These are phyloP conservation scores for Cylindroiulus punctatus DNA, from an alignment of 2,888 invertebrate species.

Conservation along the genomic window DNA sequence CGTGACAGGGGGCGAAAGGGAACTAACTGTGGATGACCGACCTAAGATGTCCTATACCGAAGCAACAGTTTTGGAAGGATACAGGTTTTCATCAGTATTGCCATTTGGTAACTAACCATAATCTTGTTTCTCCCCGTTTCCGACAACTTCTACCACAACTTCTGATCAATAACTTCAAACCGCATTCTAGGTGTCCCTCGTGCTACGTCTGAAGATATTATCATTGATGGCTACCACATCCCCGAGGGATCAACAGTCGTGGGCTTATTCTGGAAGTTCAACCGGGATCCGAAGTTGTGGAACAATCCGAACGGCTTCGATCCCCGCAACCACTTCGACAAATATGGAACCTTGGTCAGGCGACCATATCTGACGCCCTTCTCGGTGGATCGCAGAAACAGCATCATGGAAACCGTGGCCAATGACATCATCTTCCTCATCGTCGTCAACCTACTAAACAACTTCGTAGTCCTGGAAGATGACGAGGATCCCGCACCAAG, in stretches of 20 bases:
- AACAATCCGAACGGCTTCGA: conserved; percentile 72
- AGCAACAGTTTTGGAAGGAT: conserved; percentile 81
- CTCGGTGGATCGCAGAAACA: conserved; percentile 87
- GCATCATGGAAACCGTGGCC: conserved; percentile 85
- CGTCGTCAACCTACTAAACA: conserved; percentile 73
- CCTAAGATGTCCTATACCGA: conserved; percentile 73
- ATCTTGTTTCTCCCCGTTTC: too few relatives aligned
- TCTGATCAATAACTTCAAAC: too few relatives aligned
- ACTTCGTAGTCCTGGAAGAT: conserved; percentile 68
- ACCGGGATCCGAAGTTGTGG: conserved; percentile 77
- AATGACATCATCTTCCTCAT: conserved; percentile 76
- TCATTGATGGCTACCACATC: conserved; percentile 73
- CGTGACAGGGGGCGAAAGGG: conserved; percentile 63
- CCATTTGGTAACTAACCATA: conserved; percentile 76
- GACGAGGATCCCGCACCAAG: neutral
- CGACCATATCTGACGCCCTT: conserved; percentile 80
- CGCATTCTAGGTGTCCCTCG: conserved; percentile 67
- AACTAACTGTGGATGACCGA: conserved; percentile 70
- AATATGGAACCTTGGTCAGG: conserved; percentile 74
- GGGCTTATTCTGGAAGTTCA: conserved; percentile 83
- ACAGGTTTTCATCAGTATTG: conserved; percentile 80
- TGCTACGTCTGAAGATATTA: conserved; percentile 68
- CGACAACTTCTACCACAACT: too few relatives aligned
- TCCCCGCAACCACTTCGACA: conserved; percentile 73
- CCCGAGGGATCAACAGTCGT: conserved; percentile 78